Evolutionary conservation across 2,888 invertebrate species (phyloP).

Genomic region (Synanthedon tipuliformis): DNA sequence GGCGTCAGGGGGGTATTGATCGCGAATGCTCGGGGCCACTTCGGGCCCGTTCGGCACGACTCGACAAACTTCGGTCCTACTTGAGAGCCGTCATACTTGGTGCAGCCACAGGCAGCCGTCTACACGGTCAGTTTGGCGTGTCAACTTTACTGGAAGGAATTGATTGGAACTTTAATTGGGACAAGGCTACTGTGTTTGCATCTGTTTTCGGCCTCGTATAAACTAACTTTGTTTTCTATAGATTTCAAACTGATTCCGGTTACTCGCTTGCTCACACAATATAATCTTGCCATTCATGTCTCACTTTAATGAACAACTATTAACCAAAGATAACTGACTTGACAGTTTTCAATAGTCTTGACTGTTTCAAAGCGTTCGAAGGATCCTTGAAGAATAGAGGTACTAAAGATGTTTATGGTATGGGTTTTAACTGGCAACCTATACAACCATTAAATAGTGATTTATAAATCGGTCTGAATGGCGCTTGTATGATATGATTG

Average conservation of each 20-base stretch:
- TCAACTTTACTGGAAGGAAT: constrained; percentile 52
- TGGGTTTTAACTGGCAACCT: no score
- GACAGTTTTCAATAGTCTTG: no score
- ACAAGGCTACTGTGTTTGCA: constrained; percentile 44
- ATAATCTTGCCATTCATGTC: neutral
- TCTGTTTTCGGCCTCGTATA: neutral
- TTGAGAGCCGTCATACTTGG: constrained; percentile 36
- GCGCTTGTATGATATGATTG: no score
- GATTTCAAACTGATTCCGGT: neutral
- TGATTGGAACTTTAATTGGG: constrained; percentile 64
- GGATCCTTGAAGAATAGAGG: no score
- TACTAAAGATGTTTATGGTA: no score
- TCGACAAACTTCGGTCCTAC: constrained; percentile 53
- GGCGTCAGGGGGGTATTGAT: constrained; percentile 58
- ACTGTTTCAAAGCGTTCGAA: no score
- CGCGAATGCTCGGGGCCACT: constrained; percentile 48
- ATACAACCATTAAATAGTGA: no score
- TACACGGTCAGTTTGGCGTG: constrained; percentile 51
- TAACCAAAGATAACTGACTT: neutral
- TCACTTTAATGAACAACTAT: neutral
- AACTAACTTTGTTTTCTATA: neutral
- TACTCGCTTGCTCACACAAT: neutral
- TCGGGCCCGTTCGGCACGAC: constrained; percentile 44
- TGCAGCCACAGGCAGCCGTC: constrained; percentile 30
- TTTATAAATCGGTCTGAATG: no score